phyloP scores from a whole-genome alignment of 2,888 invertebrate species.

The Copidosoma aretas region DNA sequence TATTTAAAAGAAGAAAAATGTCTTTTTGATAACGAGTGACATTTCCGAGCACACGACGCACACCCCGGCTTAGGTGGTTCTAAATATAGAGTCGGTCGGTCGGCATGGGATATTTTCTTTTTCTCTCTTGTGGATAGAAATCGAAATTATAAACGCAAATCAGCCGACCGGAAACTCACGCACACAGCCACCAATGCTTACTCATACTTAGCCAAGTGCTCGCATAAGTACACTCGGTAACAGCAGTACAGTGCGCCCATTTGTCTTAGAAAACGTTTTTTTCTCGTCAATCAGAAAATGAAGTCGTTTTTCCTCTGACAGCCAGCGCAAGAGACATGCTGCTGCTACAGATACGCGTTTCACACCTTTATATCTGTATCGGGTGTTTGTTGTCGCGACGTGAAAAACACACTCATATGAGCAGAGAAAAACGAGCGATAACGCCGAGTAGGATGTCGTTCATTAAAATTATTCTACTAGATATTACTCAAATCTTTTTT shows the following conservation, averaged over 20 bases:
- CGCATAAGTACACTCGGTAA: conserved; percentile 19
- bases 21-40: too few relatives aligned
- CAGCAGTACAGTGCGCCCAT: conserved; percentile 7
- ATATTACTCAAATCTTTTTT: too few relatives aligned
- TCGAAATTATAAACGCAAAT: conserved; percentile 35
- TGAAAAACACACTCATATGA: not conserved
- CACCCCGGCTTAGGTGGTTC: too few relatives aligned
- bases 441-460: too few relatives aligned
- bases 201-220: not conserved
- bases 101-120: not conserved
- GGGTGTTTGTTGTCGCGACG: not conserved
- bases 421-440: too few relatives aligned
- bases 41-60: too few relatives aligned
- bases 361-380: not conserved
- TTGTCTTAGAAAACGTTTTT: conserved; percentile 4
- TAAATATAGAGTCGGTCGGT: too few relatives aligned
- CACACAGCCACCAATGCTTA: conserved; percentile 20
- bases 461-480: too few relatives aligned
- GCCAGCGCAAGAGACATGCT: not conserved
- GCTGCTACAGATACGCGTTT: not conserved
- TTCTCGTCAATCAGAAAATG: not conserved
- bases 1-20: too few relatives aligned
- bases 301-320: not conserved
- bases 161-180: conserved; percentile 26
- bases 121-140: conserved; percentile 14